Evolutionary conservation across 2,888 invertebrate species (phyloP).

Genomic region (Himalopsyche anomala): DNA sequence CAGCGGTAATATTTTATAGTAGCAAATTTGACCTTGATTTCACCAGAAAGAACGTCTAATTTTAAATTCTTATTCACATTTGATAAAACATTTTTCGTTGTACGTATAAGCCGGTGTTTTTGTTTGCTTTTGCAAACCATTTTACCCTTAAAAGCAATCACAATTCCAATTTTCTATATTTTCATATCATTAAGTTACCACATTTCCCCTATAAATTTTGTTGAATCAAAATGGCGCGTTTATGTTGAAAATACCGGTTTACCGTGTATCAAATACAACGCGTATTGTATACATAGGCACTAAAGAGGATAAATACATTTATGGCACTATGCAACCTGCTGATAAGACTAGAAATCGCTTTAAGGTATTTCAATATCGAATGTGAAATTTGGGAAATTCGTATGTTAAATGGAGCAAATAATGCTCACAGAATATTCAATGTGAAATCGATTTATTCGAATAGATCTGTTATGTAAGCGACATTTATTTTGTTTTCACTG

Average conservation of each 20-base stretch:
- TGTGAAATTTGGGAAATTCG: neutral
- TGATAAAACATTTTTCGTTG: too few species aligned
- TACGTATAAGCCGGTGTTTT: neutral
- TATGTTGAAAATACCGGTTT: neutral
- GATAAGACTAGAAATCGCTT: conserved; percentile 5
- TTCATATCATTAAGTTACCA: neutral
- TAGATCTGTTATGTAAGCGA: neutral
- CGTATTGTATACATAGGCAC: neutral
- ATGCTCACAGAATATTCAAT: conserved; percentile 6
- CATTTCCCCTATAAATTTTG: too few species aligned
- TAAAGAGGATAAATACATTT: conserved; percentile 25
- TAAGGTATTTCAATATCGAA: conserved; percentile 19
- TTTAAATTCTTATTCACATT: too few species aligned
- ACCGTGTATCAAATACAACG: neutral
- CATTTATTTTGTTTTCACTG: too few species aligned
- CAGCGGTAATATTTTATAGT: too few species aligned
- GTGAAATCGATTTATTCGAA: neutral
- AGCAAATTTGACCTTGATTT: too few species aligned
- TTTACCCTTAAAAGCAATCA: neutral
- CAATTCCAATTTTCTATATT: neutral
- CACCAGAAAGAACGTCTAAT: too few species aligned
- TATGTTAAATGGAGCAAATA: conserved; percentile 15
- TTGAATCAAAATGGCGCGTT: too few species aligned
- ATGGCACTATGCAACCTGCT: conserved; percentile 5
- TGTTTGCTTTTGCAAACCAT: neutral